These are phyloP conservation scores for Limnephilus auricula DNA, from an alignment of 2,888 invertebrate genomes.

Conservation along the genomic window DNA sequence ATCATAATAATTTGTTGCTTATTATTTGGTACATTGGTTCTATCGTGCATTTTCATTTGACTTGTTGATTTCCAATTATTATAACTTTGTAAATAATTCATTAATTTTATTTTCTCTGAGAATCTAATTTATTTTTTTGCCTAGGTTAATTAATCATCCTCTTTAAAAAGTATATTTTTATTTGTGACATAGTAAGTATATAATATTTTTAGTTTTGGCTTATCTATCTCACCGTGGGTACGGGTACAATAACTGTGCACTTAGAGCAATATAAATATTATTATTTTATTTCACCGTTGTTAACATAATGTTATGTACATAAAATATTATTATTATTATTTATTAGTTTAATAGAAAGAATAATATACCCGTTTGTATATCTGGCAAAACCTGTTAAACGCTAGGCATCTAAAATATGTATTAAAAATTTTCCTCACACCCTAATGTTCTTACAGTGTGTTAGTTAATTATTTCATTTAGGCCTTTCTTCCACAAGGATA, in stretches of 20 bases:
- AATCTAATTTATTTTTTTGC: conserved; percentile 40
- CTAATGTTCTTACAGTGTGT: not conserved
- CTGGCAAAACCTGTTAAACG: not conserved
- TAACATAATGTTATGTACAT: not conserved
- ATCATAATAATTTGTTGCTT: not conserved
- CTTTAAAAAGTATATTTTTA: not conserved
- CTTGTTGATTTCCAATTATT: not conserved
- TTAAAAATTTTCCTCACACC: not conserved
- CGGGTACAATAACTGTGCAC: conserved; percentile 37
- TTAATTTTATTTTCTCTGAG: conserved; percentile 4
- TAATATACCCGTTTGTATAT: not conserved
- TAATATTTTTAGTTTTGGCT: conserved; percentile 25
- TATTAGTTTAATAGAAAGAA: not conserved
- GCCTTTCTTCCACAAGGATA: no score
- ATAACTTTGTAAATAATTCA: conserved; percentile 24
- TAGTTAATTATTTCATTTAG: not conserved
- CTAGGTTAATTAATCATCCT: not conserved
- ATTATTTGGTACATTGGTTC: not conserved
- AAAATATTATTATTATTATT: not conserved
- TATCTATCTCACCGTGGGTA: conserved; percentile 40
- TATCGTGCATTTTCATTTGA: conserved; percentile 3
- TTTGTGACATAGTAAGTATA: not conserved
- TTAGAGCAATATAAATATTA: not conserved
- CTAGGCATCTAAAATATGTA: not conserved
- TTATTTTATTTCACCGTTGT: not conserved